These are phyloP conservation scores for Leucozona laternaria DNA, from an alignment of 2,888 invertebrate genomes.

Conservation along the genomic window DNA sequence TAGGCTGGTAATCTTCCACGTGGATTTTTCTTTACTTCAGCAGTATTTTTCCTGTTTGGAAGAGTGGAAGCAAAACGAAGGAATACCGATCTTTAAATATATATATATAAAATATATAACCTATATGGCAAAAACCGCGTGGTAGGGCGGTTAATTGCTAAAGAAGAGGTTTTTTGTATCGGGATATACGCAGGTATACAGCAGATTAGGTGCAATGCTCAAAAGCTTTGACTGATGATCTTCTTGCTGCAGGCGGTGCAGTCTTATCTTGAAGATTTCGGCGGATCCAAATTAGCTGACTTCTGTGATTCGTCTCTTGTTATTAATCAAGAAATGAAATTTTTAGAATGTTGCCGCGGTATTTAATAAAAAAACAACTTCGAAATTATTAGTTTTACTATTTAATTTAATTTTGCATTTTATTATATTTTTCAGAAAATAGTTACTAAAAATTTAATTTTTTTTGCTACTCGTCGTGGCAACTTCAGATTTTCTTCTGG, in stretches of 20 bases:
- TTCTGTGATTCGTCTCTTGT: background rate
- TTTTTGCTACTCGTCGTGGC: too few species aligned
- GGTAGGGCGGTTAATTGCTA: background rate
- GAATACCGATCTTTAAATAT: background rate
- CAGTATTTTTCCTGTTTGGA: background rate
- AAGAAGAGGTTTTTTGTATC: background rate
- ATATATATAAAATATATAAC: background rate
- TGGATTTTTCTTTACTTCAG: background rate
- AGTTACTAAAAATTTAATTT: too few species aligned
- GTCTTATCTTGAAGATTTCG: conserved; percentile 14
- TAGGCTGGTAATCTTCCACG: background rate
- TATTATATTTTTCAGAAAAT: too few species aligned
- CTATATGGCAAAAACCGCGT: background rate
- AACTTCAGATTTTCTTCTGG: too few species aligned
- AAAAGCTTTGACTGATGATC: background rate
- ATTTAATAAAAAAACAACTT: background rate
- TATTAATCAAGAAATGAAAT: background rate
- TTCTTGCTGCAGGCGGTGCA: conserved; percentile 4
- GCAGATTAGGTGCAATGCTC: background rate
- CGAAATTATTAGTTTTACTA: background rate
- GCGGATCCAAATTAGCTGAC: conserved; percentile 8
- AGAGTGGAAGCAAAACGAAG: conserved; percentile 3
- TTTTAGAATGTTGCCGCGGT: background rate
- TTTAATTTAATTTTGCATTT: too few species aligned
- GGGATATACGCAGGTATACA: background rate